Conservation (phyloP, 2,888 invertebrate species). For the Proisotoma minuta region DNA sequence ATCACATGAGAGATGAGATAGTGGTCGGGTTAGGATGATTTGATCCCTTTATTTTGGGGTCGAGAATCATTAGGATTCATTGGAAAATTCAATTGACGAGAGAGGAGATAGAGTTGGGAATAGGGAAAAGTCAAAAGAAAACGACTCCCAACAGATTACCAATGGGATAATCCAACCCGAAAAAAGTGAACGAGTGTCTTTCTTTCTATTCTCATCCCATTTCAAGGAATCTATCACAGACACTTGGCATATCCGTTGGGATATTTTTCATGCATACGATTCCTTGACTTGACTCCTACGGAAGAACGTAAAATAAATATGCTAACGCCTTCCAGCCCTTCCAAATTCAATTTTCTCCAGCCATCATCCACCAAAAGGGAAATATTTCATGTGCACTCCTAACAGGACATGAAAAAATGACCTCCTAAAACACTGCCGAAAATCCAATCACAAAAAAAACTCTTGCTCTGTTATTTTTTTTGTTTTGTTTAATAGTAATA, state of each 20-base stretch:
- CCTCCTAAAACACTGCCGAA: conserved; percentile 18
- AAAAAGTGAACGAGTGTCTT: conserved; percentile 19
- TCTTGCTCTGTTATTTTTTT: no score
- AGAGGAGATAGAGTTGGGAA: conserved; percentile 33
- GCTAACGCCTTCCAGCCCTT: conserved; percentile 40
- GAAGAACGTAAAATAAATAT: conserved; percentile 45
- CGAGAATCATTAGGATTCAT: conserved; percentile 48
- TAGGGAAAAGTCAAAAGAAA: conserved; percentile 43
- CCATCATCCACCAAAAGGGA: conserved; percentile 43
- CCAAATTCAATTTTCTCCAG: conserved; percentile 47
- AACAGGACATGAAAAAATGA: conserved; percentile 41
- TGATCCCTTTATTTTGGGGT: conserved; percentile 48
- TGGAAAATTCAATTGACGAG: conserved; percentile 47
- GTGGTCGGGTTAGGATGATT: conserved; percentile 47
- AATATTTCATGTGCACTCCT: conserved; percentile 46
- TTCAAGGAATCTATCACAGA: not conserved
- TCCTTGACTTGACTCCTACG: conserved; percentile 36
- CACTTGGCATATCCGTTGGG: conserved; percentile 37
- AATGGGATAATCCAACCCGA: conserved; percentile 44
- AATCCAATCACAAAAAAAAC: conserved; percentile 17
- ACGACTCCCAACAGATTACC: conserved; percentile 47
- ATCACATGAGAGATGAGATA: conserved; percentile 27
- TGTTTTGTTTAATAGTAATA: no score
- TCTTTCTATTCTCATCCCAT: conserved; percentile 13
- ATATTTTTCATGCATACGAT: conserved; percentile 48